These are phyloP conservation scores for Azemiops feae DNA, from an alignment of 2,113 vertebrate genomes.

Conservation along the genomic window DNA sequence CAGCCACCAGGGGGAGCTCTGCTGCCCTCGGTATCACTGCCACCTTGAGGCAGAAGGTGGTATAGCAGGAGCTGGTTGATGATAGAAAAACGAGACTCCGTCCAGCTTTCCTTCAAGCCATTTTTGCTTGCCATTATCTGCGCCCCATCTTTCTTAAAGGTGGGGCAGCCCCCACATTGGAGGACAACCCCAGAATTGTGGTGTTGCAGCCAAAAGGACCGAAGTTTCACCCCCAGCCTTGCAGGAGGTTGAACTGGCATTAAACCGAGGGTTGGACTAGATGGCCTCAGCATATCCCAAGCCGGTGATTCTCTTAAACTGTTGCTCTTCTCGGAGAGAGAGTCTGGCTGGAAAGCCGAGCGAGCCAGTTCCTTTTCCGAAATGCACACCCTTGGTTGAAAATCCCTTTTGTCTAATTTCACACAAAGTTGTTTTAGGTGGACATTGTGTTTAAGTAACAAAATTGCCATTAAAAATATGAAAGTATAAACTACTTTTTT, in stretches of 20 bases:
- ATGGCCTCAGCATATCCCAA: neutral
- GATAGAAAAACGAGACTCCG: neutral
- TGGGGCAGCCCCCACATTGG: neutral
- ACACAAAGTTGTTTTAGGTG: neutral
- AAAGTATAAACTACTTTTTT: neutral
- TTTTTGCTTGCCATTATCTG: neutral
- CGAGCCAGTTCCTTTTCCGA: neutral
- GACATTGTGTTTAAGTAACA: neutral
- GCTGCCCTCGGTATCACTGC: neutral
- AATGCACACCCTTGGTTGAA: neutral
- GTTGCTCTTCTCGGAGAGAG: neutral
- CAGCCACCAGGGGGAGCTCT: neutral
- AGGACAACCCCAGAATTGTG: neutral
- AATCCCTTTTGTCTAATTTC: neutral
- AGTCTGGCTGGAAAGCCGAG: neutral
- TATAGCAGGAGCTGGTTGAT: neutral
- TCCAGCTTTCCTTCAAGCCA: neutral
- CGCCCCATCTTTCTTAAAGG: neutral
- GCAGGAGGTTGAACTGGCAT: neutral
- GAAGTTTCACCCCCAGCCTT: neutral
- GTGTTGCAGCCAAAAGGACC: neutral
- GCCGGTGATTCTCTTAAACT: neutral
- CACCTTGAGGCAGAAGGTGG: neutral
- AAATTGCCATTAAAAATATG: neutral
- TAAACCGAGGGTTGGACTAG: neutral